Percentiles rank a stretch among this genome's conserved stretches.
Conservation (phyloP, 2,113 vertebrate species). For the Sander vitreus region DNA sequence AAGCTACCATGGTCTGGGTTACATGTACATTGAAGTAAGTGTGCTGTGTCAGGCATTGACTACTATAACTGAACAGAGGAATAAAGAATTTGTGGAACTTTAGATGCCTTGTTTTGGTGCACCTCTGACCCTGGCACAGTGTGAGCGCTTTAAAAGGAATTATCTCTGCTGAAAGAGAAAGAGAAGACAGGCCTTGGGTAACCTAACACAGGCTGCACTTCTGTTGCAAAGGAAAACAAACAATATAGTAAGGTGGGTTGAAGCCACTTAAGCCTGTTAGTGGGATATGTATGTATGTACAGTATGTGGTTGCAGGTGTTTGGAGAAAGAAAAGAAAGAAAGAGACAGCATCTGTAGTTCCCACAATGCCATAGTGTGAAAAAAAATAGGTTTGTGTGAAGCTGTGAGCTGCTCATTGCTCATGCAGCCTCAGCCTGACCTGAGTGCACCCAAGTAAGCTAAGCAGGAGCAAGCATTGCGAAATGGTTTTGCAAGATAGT, state of each 20-base stretch:
- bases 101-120: slow-evolving; percentile 65
- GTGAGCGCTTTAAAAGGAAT: slow-evolving; percentile 58
- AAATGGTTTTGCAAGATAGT: slow-evolving; percentile 83
- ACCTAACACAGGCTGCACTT: slow-evolving; percentile 59
- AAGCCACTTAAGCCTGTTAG: slow-evolving; percentile 42
- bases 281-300: slow-evolving; percentile 12
- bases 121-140: slow-evolving; percentile 63
- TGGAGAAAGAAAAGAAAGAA: not conserved
- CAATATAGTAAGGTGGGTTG: slow-evolving; percentile 46
- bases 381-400: slow-evolving; percentile 49
- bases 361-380: slow-evolving; percentile 17
- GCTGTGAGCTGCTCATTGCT: slow-evolving; percentile 57
- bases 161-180: slow-evolving; percentile 44
- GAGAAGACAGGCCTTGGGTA: slow-evolving; percentile 39
- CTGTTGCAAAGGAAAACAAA: slow-evolving; percentile 62
- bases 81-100: slow-evolving; percentile 43
- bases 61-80: slow-evolving; percentile 34
- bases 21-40: slow-evolving; percentile 4
- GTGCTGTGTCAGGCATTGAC: slow-evolving; percentile 32
- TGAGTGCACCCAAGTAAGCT: slow-evolving; percentile 51
- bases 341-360: slow-evolving; percentile 8
- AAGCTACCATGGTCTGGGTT: slow-evolving; percentile 25
- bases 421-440: slow-evolving; percentile 62
- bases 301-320: slow-evolving; percentile 54
- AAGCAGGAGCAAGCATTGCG: slow-evolving; percentile 66